Evolutionary conservation across 2,113 vertebrate genomes (phyloP).

Genomic region (Myotis davidii): DNA sequence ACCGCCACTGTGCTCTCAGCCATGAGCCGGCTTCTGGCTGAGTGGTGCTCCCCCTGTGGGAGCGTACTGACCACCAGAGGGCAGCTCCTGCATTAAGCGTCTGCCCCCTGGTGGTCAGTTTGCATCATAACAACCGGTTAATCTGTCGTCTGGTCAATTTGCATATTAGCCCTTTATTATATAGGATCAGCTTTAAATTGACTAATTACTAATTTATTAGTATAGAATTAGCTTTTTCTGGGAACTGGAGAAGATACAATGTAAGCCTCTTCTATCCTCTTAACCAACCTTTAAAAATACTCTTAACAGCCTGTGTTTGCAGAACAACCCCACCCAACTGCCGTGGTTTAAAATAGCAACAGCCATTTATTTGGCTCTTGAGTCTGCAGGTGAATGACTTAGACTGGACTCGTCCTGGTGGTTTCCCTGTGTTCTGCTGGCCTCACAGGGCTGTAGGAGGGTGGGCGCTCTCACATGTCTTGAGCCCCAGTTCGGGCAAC

Average conservation of each 20-base stretch:
- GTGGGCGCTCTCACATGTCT: background rate
- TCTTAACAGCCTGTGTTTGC: background rate
- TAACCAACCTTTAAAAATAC: background rate
- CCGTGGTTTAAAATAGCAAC: background rate
- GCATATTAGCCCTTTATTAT: too few relatives aligned
- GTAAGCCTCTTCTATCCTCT: background rate
- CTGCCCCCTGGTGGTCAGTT: too few relatives aligned
- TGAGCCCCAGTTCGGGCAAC: background rate
- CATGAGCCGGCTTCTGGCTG: too few relatives aligned
- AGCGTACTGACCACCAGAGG: too few relatives aligned
- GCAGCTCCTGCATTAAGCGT: too few relatives aligned
- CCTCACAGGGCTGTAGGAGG: background rate
- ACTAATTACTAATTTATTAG: background rate
- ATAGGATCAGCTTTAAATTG: background rate
- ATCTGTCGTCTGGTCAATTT: accelerated
- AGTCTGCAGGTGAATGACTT: background rate
- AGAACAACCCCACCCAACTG: background rate
- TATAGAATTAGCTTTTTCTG: background rate
- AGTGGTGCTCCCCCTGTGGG: too few relatives aligned
- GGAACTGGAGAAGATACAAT: background rate
- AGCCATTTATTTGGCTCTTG: background rate
- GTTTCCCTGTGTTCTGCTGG: background rate
- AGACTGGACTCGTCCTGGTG: background rate
- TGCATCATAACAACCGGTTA: accelerated
- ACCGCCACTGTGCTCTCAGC: too few relatives aligned